Percentiles rank a stretch among this genome's conserved stretches.
phyloP scores from a whole-genome alignment of 2,797 vertebrate species.

The Tadarida brasiliensis region DNA sequence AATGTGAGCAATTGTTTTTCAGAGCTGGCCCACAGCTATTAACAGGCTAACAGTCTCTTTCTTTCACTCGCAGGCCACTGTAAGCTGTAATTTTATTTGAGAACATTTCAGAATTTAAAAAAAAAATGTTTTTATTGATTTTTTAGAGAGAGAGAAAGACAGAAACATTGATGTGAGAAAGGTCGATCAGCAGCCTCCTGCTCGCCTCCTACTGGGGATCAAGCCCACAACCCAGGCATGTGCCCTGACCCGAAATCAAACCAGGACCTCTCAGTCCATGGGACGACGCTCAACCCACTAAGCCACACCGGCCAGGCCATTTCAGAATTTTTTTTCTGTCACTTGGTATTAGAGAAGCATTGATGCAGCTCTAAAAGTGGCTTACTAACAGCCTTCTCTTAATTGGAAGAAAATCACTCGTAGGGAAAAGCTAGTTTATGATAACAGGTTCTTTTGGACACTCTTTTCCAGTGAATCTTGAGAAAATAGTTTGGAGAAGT shows the following conservation, averaged over 20 bases:
- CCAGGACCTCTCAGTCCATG: too few species aligned
- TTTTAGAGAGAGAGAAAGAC: too few species aligned
- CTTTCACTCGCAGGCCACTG: neutral
- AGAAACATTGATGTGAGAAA: too few species aligned
- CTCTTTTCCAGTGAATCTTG: neutral
- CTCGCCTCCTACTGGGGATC: too few species aligned
- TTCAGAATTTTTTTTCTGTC: neutral
- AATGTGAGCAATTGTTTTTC: neutral
- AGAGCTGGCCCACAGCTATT: neutral
- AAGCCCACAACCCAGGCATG: too few species aligned
- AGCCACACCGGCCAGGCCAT: too few species aligned
- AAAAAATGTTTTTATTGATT: too few species aligned
- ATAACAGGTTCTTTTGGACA: neutral
- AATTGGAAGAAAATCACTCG: neutral
- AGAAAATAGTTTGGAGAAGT: constrained; percentile 8
- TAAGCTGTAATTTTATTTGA: neutral
- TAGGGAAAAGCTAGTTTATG: neutral
- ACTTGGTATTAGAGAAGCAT: neutral
- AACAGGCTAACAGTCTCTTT: neutral
- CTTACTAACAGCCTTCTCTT: neutral
- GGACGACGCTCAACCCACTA: too few species aligned
- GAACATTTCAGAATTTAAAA: neutral
- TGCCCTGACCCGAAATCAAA: too few species aligned
- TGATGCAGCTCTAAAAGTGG: neutral
- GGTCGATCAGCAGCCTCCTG: too few species aligned